These are phyloP conservation scores for Sitobion miscanthi DNA, from an alignment of 1,140 invertebrate genomes.

Conservation along the genomic window DNA sequence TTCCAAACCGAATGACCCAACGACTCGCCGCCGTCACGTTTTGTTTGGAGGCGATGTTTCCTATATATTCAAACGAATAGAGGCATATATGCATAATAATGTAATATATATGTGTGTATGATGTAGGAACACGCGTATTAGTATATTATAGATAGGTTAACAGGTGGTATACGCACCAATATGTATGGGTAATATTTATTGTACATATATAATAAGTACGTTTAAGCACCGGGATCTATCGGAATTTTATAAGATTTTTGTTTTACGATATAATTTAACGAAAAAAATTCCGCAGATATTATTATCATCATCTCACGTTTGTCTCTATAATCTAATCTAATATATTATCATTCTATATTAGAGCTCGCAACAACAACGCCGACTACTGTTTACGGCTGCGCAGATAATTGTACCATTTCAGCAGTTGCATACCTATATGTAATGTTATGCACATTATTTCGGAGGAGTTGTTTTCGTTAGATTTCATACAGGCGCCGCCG, in stretches of 20 bases:
- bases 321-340: neutral
- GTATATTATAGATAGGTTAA: no score
- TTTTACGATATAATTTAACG: neutral
- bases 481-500: neutral
- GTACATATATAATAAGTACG: neutral
- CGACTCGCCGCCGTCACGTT: conserved; percentile 40
- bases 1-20: conserved; percentile 19
- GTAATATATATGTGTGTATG: neutral
- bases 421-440: neutral
- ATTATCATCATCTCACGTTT: neutral
- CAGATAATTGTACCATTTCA: neutral
- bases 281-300: neutral
- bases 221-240: neutral
- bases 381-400: neutral
- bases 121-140: no score
- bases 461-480: neutral
- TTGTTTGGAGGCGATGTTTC: conserved; percentile 39
- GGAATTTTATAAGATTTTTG: neutral
- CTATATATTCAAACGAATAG: neutral
- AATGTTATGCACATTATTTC: neutral
- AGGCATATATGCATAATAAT: neutral
- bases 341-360: neutral
- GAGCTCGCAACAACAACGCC: neutral
- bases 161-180: neutral
- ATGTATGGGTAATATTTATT: neutral